These are phyloP conservation scores for Corbicula japonica DNA, from an alignment of 2,888 invertebrate species.

Conservation along the genomic window DNA sequence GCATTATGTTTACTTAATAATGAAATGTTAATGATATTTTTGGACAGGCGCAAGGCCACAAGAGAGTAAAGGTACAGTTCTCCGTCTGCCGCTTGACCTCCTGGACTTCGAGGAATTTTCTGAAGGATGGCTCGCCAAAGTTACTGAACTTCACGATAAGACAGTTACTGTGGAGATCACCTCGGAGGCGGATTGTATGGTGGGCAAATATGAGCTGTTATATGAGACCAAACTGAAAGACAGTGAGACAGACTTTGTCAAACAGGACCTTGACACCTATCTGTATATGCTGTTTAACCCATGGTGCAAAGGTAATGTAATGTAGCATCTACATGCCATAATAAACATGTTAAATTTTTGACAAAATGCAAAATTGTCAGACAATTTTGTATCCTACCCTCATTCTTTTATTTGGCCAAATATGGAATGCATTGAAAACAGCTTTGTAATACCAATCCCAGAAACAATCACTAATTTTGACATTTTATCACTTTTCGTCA, in stretches of 20 bases:
- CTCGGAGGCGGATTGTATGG: constrained; percentile 72
- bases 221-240: constrained; percentile 74
- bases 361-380: no score
- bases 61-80: constrained; percentile 80
- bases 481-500: no score
- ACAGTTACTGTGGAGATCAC: constrained; percentile 60
- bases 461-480: no score
- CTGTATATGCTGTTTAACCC: constrained; percentile 95
- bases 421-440: no score
- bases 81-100: constrained; percentile 66
- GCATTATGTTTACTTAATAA: background rate
- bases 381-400: no score
- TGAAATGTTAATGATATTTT: background rate
- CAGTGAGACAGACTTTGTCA: constrained; percentile 56
- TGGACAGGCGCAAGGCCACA: constrained; percentile 76
- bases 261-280: constrained; percentile 87
- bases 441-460: no score
- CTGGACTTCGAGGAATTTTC: constrained; percentile 23
- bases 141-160: constrained; percentile 37
- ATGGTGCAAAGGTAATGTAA: constrained; percentile 95
- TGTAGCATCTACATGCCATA: no score
- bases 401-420: no score
- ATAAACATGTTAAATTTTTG: no score
- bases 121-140: constrained; percentile 58
- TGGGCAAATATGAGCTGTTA: constrained; percentile 77